Base-by-base conservation (phyloP, 1,140 invertebrate species). In the Augochlora pura region DNA sequence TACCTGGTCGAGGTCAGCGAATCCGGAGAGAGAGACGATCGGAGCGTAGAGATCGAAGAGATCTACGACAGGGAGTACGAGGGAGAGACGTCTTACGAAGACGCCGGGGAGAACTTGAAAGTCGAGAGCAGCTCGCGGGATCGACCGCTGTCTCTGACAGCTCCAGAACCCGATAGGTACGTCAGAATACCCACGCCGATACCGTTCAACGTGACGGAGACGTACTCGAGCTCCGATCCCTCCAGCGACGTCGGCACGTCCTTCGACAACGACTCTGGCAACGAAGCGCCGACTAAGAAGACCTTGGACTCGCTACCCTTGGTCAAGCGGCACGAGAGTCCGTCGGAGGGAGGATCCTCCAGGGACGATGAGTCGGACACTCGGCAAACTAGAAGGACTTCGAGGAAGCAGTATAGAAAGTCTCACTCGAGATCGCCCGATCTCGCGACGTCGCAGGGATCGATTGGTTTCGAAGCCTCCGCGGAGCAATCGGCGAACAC, bases 171-270 rank as follows among this genome's bases (percentile, higher is more conserved):
- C 21, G 87, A 90, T 7, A 82, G 81, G 10, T 92, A 91, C 46
- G 88, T 92, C n/a, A 88, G 90, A 73, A 10, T 91, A 21, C 90
- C 91, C 0, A 91, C 91, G 0, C 90, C 91, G 8, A 90, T 92
- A 10, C 90, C 91, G 18, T 64, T 88, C 32, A 80, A 71, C 16
- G 32, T 86, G 7, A 85, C 86, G 0, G 87, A 92, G 7, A 77
- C 88, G n/a, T 23, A 86, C 8, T 87, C 82, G 1, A 81, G 72
- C 14, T 89, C 88, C 1, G 85, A 75, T 0, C 90, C 89, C 0
- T 91, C 87, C 9, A 90, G 86, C 59, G 88, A 91, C 21, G 42
- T 87, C 5, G 88, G 87, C 0, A 84, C 80, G 1, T 86, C 84
- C 2, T 88, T 88, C n/a, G 87, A 88, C 14, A 82, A 82, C 32